phyloP scores from a whole-genome alignment of 2,888 invertebrate species.

The Parnassius glacialis region DNA sequence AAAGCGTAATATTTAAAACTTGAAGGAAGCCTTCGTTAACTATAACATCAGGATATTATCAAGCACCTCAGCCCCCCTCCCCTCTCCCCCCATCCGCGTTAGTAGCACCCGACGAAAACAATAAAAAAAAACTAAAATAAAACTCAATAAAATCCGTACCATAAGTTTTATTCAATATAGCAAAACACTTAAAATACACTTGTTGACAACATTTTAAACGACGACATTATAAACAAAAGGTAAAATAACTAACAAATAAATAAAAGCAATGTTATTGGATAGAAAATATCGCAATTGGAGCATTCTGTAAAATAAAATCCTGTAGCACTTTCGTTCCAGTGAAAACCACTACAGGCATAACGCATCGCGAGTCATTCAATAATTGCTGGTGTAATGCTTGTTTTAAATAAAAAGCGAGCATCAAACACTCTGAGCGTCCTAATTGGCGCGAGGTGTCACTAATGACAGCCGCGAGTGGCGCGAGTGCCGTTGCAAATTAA shows the following conservation, averaged over 20 bases:
- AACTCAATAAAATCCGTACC: too few species aligned
- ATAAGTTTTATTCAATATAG: too few species aligned
- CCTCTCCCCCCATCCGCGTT: too few species aligned
- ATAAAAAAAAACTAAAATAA: too few species aligned
- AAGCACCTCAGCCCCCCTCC: too few species aligned
- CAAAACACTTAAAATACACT: too few species aligned
- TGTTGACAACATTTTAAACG: too few species aligned
- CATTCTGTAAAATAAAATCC: conserved; percentile 42
- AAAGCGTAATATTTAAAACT: too few species aligned
- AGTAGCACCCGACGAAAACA: too few species aligned
- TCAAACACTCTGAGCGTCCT: conserved; percentile 71
- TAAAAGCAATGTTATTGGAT: conserved; percentile 32
- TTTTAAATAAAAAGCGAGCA: conserved; percentile 76
- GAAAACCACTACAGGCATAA: conserved; percentile 55
- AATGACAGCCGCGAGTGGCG: conserved; percentile 69
- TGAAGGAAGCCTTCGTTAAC: too few species aligned
- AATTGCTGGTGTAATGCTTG: conserved; percentile 74
- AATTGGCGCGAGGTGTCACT: conserved; percentile 80
- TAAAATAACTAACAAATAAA: conserved; percentile 10
- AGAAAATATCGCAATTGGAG: conserved; percentile 34
- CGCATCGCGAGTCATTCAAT: conserved; percentile 70
- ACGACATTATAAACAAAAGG: conserved; percentile 13
- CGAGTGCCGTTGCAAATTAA: conserved; percentile 70
- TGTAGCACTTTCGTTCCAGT: conserved; percentile 47
- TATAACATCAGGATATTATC: too few species aligned